Percentiles rank a stretch among this genome's conserved stretches.
Conservation (phyloP, 2,888 invertebrate genomes). For the Eupithecia insigniata region DNA sequence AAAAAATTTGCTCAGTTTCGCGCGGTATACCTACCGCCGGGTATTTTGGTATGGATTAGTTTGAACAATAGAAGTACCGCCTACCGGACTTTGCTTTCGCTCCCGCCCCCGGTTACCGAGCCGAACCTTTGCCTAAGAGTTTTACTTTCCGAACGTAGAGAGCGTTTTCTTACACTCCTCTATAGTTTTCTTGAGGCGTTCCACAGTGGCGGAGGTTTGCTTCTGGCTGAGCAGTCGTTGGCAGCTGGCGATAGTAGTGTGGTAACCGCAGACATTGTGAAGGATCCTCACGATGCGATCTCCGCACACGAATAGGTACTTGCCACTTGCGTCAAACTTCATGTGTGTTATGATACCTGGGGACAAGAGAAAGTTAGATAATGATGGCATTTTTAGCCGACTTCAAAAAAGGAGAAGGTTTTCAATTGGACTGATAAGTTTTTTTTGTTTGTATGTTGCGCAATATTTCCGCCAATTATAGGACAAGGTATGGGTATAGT, state of each 20-base stretch:
- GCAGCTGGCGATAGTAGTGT: constrained; percentile 71
- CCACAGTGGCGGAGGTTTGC: constrained; percentile 89
- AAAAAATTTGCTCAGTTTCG: neutral
- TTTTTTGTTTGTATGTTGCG: no score
- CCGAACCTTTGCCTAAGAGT: neutral
- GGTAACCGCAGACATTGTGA: constrained; percentile 86
- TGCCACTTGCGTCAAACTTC: constrained; percentile 89
- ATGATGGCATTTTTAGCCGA: neutral
- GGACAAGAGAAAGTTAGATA: constrained; percentile 10
- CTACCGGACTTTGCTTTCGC: no score
- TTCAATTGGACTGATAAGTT: no score
- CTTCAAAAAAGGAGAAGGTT: no score
- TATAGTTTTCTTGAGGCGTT: constrained; percentile 89
- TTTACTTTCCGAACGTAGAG: constrained; percentile 66
- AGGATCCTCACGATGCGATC: constrained; percentile 91
- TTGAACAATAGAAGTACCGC: neutral
- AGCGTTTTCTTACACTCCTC: constrained; percentile 82
- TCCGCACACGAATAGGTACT: constrained; percentile 89
- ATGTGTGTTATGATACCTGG: constrained; percentile 88
- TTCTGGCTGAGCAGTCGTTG: constrained; percentile 79
- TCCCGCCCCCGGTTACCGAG: no score
- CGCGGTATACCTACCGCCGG: neutral
- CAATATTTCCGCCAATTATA: no score
- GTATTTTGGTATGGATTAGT: neutral
- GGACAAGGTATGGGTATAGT: no score